phyloP scores from a whole-genome alignment of 37 sponge, comb jelly and placozoan genomes.

The Aphrocallistes beatrix region DNA sequence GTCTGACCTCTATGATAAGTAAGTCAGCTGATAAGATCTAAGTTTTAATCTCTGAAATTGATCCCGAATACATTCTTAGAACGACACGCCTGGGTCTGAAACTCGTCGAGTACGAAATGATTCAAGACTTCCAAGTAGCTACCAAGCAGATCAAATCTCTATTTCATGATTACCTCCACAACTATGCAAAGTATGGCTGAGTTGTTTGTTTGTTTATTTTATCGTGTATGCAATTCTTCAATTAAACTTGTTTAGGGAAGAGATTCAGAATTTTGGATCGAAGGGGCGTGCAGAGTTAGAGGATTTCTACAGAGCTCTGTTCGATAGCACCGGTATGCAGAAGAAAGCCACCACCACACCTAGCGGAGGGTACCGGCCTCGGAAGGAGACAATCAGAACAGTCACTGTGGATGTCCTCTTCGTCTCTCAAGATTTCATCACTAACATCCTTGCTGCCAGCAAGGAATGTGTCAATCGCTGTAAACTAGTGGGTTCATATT shows the following conservation, averaged over 20 bases:
- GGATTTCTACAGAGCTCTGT: not conserved
- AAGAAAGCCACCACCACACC: not conserved
- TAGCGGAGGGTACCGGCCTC: not conserved
- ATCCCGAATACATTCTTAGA: slow-evolving; percentile 9
- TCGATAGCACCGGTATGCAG: not conserved
- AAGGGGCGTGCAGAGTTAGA: not conserved
- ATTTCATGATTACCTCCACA: slow-evolving; percentile 40
- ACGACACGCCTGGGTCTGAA: slow-evolving; percentile 27
- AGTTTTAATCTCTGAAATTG: not conserved
- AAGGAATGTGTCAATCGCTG: slow-evolving; percentile 56
- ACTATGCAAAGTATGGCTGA: slow-evolving; percentile 40
- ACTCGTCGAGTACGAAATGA: slow-evolving; percentile 29
- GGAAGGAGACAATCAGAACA: not conserved
- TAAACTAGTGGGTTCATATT: slow-evolving; percentile 28
- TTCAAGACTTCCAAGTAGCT: slow-evolving; percentile 29
- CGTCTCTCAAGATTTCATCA: slow-evolving; percentile 64
- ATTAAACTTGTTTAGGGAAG: not conserved
- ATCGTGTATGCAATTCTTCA: not conserved
- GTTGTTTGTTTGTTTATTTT: not conserved
- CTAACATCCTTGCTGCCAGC: slow-evolving; percentile 44
- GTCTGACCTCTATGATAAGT: slow-evolving; percentile 46
- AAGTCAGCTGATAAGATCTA: not conserved
- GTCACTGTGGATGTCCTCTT: slow-evolving; percentile 34
- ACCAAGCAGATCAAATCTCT: slow-evolving; percentile 35
- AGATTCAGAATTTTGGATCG: not conserved